These are phyloP conservation scores for Dryadula phaetusa DNA, from an alignment of 2,888 invertebrate genomes.

Conservation along the genomic window DNA sequence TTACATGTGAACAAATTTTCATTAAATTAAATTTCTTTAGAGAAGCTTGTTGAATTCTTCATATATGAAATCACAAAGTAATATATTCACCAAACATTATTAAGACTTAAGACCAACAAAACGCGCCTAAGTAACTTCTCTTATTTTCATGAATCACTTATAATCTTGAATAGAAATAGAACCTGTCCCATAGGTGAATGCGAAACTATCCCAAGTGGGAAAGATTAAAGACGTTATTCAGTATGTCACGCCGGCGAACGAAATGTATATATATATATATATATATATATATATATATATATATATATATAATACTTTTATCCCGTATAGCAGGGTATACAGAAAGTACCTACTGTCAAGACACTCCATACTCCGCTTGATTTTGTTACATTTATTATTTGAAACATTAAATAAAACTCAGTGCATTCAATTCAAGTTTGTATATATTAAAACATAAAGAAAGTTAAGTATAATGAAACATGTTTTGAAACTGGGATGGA, in stretches of 20 bases:
- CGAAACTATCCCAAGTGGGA: constrained; percentile 44
- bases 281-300: no score
- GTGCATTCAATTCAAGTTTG: no score
- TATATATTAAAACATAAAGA: background rate
- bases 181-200: constrained; percentile 42
- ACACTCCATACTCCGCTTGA: no score
- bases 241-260: constrained; percentile 64
- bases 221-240: constrained; percentile 71
- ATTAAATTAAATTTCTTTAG: no score
- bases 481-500: background rate
- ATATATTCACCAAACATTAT: background rate
- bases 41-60: background rate
- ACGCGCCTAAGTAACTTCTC: constrained; percentile 6
- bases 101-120: constrained; percentile 11
- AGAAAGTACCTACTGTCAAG: no score
- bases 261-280: no score
- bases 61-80: background rate
- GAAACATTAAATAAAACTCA: no score
- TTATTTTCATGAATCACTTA: constrained; percentile 19
- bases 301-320: no score
- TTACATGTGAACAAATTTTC: no score
- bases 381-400: no score
- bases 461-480: constrained; percentile 10
- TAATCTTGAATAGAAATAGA: constrained; percentile 25
- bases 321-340: no score